Conservation (phyloP, 2,797 vertebrate species). For the Aphelocoma californica region DNA sequence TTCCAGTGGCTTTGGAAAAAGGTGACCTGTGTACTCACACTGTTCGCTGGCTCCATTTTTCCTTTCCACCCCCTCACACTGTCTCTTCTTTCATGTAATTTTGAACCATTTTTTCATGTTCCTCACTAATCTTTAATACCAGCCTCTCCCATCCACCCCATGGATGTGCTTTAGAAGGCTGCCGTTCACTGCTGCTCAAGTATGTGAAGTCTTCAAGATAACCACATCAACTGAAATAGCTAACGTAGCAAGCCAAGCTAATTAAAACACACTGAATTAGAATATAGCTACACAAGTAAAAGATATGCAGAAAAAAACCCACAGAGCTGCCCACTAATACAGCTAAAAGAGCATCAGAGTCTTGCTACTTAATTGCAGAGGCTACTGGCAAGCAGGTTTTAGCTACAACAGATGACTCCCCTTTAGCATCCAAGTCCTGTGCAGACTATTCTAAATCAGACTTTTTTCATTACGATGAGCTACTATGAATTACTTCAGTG, state of each 20-base stretch:
- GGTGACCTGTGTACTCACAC: neutral
- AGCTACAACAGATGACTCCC: constrained; percentile 66
- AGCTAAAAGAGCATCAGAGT: constrained; percentile 57
- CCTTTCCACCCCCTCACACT: neutral
- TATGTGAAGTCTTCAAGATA: constrained; percentile 9
- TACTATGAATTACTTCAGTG: constrained; percentile 54
- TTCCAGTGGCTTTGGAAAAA: neutral
- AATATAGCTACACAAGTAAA: constrained; percentile 14
- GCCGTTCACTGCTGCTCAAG: neutral
- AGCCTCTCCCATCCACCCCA: neutral
- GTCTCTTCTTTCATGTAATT: neutral
- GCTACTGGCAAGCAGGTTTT: constrained; percentile 55
- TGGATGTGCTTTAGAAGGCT: neutral
- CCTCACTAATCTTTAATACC: neutral
- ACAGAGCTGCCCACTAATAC: constrained; percentile 32
- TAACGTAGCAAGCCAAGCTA: constrained; percentile 7
- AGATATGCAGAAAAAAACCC: constrained; percentile 5
- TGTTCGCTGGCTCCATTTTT: neutral
- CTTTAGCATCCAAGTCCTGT: constrained; percentile 40
- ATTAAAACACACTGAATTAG: constrained; percentile 54
- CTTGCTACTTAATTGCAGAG: constrained; percentile 59
- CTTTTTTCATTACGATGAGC: constrained; percentile 40
- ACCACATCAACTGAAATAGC: constrained; percentile 20
- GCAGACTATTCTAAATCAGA: constrained; percentile 34
- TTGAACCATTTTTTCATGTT: neutral